Evolutionary conservation across 2,113 vertebrate species (phyloP), one percentile per base, ranked within the genome.

Genomic region (Salminus brasiliensis): DNA sequence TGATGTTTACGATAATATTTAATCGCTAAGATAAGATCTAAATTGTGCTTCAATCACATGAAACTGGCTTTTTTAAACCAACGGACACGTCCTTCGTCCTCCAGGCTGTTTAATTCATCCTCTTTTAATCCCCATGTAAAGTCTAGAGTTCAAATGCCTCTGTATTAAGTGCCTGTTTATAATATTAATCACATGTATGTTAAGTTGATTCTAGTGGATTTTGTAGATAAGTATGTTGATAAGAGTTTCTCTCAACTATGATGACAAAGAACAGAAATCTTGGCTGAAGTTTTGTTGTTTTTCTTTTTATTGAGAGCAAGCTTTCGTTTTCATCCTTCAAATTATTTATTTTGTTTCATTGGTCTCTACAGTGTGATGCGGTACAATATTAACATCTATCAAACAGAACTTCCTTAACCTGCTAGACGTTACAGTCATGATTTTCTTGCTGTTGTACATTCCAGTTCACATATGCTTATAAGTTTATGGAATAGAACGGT

Each of bases 111-210:
- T 23, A 45, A 8, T 30, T 21, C 41, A 34, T 29, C 23, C 34
- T 5, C 18, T 3, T 18, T 15, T 21, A 1, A 6, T 1, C 47
- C 15, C 47, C 15, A 5, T 53, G 13, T 76, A 52, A 53, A 66
- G 29, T 12, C 18, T 39, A 8, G 21, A 66, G 74, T 39, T 16
- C 47, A 76, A 63, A 55, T 4, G 16, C 34, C 47, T 68, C 74
- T 57, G 34, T 68, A 68, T 43, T 43, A 76, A 76, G 74, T 76
- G 62, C 62, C 62, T 76, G 47, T 68, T 76, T 41, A 76, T 55
- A 57, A 34, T 55, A 36, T 27, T 5, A 39, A 53, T 41, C 63
- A 23, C 23, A 21, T 68, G 30, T 57, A 30, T 16, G 23, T 25
- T 41, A 12, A 5, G 13, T 25, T 18, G 10, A 49, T 66, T 21